A percentile compares a stretch with the other conserved stretches of the same genome.
Evolutionary conservation across 1,140 invertebrate species (phyloP).

Genomic region (Grapholita molesta): DNA sequence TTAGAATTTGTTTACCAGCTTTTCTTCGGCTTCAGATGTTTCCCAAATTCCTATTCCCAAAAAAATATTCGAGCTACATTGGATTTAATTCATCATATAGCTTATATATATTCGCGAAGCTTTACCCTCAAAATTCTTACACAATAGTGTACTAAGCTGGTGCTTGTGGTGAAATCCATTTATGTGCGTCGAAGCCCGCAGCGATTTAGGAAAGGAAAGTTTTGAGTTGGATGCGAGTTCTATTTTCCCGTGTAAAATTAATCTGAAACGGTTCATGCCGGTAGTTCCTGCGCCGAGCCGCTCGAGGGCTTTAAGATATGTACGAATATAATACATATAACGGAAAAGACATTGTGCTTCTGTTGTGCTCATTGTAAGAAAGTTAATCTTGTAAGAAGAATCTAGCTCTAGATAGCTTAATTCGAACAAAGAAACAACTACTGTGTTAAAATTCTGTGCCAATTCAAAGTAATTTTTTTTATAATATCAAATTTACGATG

Average conservation of each 20-base stretch:
- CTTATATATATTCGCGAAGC: not conserved
- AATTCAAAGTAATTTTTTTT: too few relatives aligned
- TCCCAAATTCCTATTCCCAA: too few relatives aligned
- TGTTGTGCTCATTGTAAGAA: not conserved
- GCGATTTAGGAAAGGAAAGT: not conserved
- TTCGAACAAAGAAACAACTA: too few relatives aligned
- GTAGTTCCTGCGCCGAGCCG: not conserved
- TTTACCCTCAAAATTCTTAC: not conserved
- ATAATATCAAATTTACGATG: too few relatives aligned
- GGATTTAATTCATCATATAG: not conserved
- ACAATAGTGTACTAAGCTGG: not conserved
- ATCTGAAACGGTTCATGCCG: not conserved
- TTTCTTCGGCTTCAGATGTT: not conserved
- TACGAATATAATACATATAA: too few relatives aligned
- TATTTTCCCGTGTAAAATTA: constrained; percentile 7
- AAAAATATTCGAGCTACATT: too few relatives aligned
- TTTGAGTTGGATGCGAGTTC: not conserved
- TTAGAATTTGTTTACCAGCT: too few relatives aligned
- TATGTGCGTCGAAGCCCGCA: not conserved
- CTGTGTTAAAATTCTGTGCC: too few relatives aligned
- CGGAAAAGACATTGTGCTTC: too few relatives aligned
- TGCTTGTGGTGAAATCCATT: not conserved
- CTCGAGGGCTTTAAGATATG: too few relatives aligned
- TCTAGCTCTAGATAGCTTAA: too few relatives aligned
- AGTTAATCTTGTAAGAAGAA: not conserved